Conservation (phyloP, 1,140 invertebrate species). For the Cotesia vestalis region DNA sequence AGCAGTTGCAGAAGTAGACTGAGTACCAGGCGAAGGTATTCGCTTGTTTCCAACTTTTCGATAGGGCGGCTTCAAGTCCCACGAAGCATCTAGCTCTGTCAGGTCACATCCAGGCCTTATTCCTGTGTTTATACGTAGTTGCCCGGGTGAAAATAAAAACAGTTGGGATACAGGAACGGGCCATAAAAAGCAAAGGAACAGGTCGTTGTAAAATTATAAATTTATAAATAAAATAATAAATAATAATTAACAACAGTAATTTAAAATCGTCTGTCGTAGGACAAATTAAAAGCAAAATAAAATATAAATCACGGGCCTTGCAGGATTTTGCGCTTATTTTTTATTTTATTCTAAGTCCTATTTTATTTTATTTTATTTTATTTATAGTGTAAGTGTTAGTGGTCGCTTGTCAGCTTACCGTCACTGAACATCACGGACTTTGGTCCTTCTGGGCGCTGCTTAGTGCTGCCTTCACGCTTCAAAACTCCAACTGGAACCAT, state of each 20-base stretch:
- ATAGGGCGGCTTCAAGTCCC: constrained; percentile 60
- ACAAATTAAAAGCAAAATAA: constrained; percentile 32
- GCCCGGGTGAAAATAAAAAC: constrained; percentile 60
- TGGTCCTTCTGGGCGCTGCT: constrained; percentile 69
- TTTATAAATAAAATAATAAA: no score
- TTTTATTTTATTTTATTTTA: no score
- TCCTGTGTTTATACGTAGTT: constrained; percentile 61
- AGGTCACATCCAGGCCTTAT: constrained; percentile 90
- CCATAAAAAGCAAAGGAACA: constrained; percentile 26
- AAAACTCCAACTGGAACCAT: constrained; percentile 88
- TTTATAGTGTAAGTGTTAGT: no score
- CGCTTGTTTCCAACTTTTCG: constrained; percentile 55
- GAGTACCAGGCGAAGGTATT: constrained; percentile 56
- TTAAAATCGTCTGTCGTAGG: not conserved
- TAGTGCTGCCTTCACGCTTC: constrained; percentile 73
- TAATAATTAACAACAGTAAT: not conserved
- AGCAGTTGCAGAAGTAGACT: constrained; percentile 42
- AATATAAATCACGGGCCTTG: not conserved
- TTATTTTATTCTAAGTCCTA: no score
- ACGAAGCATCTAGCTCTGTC: constrained; percentile 75
- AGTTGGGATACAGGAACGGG: constrained; percentile 47
- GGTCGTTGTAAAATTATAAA: constrained; percentile 4
- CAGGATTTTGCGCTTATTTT: not conserved
- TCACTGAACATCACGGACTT: constrained; percentile 92
- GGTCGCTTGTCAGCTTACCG: constrained; percentile 64